Percentiles rank a stretch among this genome's conserved stretches.
These are phyloP conservation scores for Nephrotoma appendiculata DNA, from an alignment of 2,888 invertebrate genomes.

Conservation along the genomic window DNA sequence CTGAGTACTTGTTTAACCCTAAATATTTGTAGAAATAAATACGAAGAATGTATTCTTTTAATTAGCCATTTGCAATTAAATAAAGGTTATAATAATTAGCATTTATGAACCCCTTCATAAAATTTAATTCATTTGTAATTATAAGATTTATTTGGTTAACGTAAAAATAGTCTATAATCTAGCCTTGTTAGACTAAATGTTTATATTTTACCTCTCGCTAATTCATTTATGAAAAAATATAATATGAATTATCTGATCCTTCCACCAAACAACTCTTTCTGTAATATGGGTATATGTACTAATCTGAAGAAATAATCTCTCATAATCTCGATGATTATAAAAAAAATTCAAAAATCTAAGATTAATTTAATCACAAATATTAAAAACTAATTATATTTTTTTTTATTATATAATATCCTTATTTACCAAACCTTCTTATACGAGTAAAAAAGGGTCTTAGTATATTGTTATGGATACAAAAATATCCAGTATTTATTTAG, in stretches of 20 bases:
- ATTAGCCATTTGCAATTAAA: background rate
- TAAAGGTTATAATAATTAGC: background rate
- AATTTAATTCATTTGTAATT: background rate
- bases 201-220: background rate
- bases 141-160: background rate
- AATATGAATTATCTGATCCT: no score
- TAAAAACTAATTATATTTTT: background rate
- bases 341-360: background rate
- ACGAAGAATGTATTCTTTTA: background rate
- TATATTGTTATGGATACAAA: background rate
- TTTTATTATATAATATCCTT: background rate
- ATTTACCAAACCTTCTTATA: background rate
- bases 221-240: no score
- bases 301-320: background rate
- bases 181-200: background rate
- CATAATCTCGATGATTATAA: background rate
- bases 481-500: background rate
- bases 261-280: background rate
- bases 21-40: no score
- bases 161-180: background rate
- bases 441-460: background rate
- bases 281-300: background rate
- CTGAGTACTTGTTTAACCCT: no score
- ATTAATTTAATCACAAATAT: background rate
- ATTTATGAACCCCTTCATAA: background rate